These are phyloP conservation scores for Alouatta palliata DNA, from an alignment of 2,113 vertebrate species.

Conservation along the genomic window DNA sequence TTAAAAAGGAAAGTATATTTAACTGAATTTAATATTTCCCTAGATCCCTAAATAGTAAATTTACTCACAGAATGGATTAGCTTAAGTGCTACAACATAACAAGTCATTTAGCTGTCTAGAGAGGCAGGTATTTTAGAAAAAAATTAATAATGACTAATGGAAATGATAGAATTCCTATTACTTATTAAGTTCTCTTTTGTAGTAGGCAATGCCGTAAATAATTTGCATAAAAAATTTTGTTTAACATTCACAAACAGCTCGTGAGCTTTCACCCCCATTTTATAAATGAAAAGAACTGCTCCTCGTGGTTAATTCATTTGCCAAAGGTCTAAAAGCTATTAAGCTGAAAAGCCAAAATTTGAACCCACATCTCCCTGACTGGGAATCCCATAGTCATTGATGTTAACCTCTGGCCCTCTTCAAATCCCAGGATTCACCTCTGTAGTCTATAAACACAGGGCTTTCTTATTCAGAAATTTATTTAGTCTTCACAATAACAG, in stretches of 20 bases:
- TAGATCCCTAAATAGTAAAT: background rate
- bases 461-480: background rate
- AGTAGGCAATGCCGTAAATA: background rate
- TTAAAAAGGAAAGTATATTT: slow-evolving; percentile 42
- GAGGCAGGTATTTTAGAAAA: background rate
- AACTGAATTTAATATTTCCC: slow-evolving; percentile 13
- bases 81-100: background rate
- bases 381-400: background rate
- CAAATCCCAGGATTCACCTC: background rate
- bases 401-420: background rate
- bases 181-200: background rate
- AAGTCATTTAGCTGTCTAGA: background rate
- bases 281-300: slow-evolving; percentile 33
- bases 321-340: slow-evolving; percentile 34
- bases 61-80: background rate
- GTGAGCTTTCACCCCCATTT: background rate
- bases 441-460: background rate
- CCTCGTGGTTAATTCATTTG: background rate
- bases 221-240: background rate
- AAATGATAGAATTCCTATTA: background rate
- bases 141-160: background rate
- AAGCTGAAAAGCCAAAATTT: background rate
- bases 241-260: background rate
- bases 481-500: background rate
- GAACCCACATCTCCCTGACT: background rate